Evolutionary conservation across 2,797 vertebrate species (phyloP), one percentile per base, ranked within the genome.

Genomic region (Neopelma chrysocephalum): DNA sequence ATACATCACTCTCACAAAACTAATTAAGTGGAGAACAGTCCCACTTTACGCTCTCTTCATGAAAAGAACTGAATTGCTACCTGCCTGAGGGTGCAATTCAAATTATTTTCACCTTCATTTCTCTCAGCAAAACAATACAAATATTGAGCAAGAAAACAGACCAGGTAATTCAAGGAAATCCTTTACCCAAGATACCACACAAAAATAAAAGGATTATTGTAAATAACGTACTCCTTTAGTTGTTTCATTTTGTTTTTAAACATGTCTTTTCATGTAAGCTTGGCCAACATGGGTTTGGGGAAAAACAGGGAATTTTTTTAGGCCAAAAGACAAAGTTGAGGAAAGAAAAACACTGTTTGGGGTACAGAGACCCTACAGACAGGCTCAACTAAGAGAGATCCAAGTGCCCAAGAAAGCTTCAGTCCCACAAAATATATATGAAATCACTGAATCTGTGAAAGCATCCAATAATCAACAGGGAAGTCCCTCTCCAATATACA

Each of bases 11-110:
- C 89, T 76, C 87, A 82, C 93, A 84, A 94, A 97, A 94, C 91
- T 95, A 96, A 97, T 96, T 96, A 94, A 90, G 89, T 68, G 78
- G 68, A 73, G 89, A 94, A 94, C 75, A 40, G 75, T 40, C 86
- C 87, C 91, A n/a, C 82, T 95, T 94, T 84, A 87, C 80, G 57
- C 91, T 84, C 73, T 69, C 77, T 73, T 82, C 87, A 64, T 77
- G 82, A 82, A 90, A 86, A 86, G 86, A 76, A 45, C 82, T n/a
- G 45, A 82, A 91, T 64, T 76, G 80, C 84, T 94, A 93, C 96
- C 91, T 89, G 95, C 94, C 93, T 29, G 32, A 91, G 90, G 93
- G 87, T 88, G 32, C 69, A 71, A 86, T 80, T 90, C 58, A 86
- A 82, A 87, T 96, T 86, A 86, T 90, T 93, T 95, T 94, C 0